These are phyloP conservation scores for Aurelia sp. DNA, from an alignment of 30 jellyfish, hydroid and myxozoan genomes.

Conservation along the genomic window DNA sequence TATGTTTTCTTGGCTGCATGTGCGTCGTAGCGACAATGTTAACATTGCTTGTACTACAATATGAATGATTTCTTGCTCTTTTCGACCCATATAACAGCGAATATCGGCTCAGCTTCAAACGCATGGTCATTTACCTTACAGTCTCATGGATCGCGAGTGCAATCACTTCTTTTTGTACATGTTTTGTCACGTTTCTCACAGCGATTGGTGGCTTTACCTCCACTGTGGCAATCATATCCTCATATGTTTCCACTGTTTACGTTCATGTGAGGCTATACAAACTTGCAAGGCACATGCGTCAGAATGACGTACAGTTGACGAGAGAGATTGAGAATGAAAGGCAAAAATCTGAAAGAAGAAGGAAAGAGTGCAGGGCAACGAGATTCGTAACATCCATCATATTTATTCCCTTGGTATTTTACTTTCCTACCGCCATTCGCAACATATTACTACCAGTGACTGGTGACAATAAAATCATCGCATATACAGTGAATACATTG, in stretches of 20 bases:
- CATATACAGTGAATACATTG: too few relatives aligned
- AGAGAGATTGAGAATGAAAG: neutral
- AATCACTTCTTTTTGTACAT: neutral
- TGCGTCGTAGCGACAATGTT: too few relatives aligned
- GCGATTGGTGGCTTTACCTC: neutral
- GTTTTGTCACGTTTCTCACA: neutral
- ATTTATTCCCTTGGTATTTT: neutral
- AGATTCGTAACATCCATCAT: neutral
- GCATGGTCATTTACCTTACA: too few relatives aligned
- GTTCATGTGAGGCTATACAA: neutral
- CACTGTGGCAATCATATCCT: neutral
- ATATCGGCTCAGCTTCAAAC: too few relatives aligned
- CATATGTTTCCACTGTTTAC: neutral
- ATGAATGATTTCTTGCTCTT: too few relatives aligned
- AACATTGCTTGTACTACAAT: too few relatives aligned
- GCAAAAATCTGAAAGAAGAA: neutral
- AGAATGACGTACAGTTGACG: neutral
- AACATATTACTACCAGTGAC: too few relatives aligned
- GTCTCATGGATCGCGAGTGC: too few relatives aligned
- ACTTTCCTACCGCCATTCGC: too few relatives aligned
- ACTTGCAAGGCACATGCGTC: neutral
- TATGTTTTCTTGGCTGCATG: too few relatives aligned
- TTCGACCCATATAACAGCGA: too few relatives aligned
- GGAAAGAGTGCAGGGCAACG: neutral
- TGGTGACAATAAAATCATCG: too few relatives aligned